Base-by-base conservation (phyloP, 1,140 invertebrate genomes). In the Polypedilum vanderplanki region DNA sequence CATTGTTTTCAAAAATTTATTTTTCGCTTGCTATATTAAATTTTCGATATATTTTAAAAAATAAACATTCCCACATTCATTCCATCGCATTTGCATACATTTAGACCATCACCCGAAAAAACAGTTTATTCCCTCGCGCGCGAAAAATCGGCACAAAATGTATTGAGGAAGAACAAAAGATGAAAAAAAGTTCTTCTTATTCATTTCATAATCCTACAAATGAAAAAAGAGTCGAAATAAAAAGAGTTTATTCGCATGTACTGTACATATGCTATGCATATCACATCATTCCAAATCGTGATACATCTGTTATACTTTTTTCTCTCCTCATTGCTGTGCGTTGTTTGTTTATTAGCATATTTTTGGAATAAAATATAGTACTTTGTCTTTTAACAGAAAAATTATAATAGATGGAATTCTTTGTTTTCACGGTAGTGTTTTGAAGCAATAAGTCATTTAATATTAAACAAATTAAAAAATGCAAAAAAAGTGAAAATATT, bases 31-130 rank as follows among this genome's bases (percentile, higher is more conserved):
- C 24, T 33, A 33, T 33, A 33, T 33, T 33, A 33, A 33, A 33
- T 33, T 33, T 33, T 33, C 24, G 24, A 33, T 33, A 3, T 33
- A 1, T 33, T 33, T 33, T 3, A 33, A 33, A 33, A 15, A 57
- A 57, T 57, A 57, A 57, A 57, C 46, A 57, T 57, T 57, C 46
- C 46, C 46, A 57, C 46, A 57, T 57, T 57, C 46, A 57, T n/a
- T 33, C 46, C 12, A 57, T 12, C 46, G 46, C 46, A 57, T 57
- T 57, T 57, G 12, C 12, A 57, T 57, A 15, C 12, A 57, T n/a
- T 12, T n/a, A n/a, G 46, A 57, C 46, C n/a, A n/a, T 33, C 24
- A 33, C 24, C 46, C 46, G 46, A 57, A 57, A 15, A n/a, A n/a
- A 46, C n/a, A 4, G 12, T 57, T 57, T 57, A 57, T 57, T 57